These are phyloP conservation scores for Melinaea menophilus DNA, from an alignment of 2,888 invertebrate genomes.

Conservation along the genomic window DNA sequence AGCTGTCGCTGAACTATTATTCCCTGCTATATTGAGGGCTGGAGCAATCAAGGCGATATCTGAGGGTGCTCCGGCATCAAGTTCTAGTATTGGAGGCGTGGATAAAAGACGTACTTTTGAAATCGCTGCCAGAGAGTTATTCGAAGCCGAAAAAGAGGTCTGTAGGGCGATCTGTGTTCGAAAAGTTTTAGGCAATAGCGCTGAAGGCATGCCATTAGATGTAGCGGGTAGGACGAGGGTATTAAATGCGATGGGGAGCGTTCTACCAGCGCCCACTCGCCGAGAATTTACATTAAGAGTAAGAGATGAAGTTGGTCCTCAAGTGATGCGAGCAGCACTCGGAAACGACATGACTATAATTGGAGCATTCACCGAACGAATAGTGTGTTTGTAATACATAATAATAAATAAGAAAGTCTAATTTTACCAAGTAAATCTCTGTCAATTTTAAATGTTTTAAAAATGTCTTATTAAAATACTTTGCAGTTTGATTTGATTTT, in stretches of 20 bases:
- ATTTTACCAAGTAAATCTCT: slow-evolving; percentile 3
- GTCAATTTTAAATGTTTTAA: slow-evolving; percentile 4
- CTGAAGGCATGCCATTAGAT: slow-evolving; percentile 56
- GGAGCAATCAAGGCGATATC: slow-evolving; percentile 56
- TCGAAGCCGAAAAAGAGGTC: slow-evolving; percentile 62
- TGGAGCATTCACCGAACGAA: slow-evolving; percentile 68
- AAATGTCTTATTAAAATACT: too few relatives aligned
- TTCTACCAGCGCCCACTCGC: slow-evolving; percentile 52
- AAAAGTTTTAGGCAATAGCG: slow-evolving; percentile 52
- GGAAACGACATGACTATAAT: slow-evolving; percentile 62
- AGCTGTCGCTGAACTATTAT: slow-evolving; percentile 80
- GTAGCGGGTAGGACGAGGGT: slow-evolving; percentile 54
- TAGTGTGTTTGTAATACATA: slow-evolving; percentile 61
- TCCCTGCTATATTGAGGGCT: slow-evolving; percentile 65
- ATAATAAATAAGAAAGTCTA: neutral
- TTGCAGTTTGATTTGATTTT: too few relatives aligned
- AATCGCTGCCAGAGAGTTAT: slow-evolving; percentile 61
- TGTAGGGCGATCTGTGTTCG: slow-evolving; percentile 52
- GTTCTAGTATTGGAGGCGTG: slow-evolving; percentile 49
- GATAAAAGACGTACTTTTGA: slow-evolving; percentile 62
- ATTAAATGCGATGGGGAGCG: slow-evolving; percentile 54
- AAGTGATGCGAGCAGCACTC: slow-evolving; percentile 65
- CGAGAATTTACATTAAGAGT: slow-evolving; percentile 67
- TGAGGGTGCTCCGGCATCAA: slow-evolving; percentile 50
- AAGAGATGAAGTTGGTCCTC: slow-evolving; percentile 56